Evolutionary conservation across 2,797 vertebrate species (phyloP).

Genomic region (Lates japonicus): DNA sequence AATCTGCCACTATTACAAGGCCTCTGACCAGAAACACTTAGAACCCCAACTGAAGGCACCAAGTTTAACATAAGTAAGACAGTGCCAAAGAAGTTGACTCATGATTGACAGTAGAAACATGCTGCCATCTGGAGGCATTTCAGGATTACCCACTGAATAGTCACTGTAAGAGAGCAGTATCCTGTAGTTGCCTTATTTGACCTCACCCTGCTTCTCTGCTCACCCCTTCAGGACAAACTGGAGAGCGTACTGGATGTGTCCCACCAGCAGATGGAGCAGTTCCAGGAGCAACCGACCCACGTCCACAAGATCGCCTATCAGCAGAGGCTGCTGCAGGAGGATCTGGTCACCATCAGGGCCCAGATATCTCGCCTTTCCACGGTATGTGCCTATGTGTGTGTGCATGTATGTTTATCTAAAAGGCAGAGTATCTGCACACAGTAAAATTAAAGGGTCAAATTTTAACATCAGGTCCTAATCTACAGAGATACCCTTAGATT

Average conservation of each 20-base stretch:
- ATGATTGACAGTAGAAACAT: conserved; percentile 2
- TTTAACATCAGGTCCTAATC: too few species aligned
- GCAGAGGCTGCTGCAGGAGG: conserved; percentile 95
- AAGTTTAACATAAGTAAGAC: background rate
- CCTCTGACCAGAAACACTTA: background rate
- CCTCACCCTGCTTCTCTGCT: background rate
- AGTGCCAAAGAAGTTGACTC: background rate
- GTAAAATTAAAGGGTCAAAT: too few species aligned
- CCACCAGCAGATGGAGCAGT: conserved; percentile 96
- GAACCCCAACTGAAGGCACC: background rate
- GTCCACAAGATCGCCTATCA: conserved; percentile 94
- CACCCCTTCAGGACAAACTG: conserved; percentile 90
- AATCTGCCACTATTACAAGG: background rate
- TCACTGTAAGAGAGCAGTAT: background rate
- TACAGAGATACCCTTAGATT: too few species aligned
- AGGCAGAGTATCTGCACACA: background rate
- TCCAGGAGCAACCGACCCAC: conserved; percentile 92
- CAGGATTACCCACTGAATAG: background rate
- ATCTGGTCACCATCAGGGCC: conserved; percentile 94
- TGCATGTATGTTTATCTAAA: background rate
- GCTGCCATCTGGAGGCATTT: conserved; percentile 49
- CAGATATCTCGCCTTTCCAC: conserved; percentile 94
- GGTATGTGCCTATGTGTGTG: background rate
- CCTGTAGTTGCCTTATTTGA: conserved; percentile 5
- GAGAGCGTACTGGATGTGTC: conserved; percentile 94